These are phyloP conservation scores for Leucophenga varia DNA, from an alignment of 1,140 invertebrate genomes.

Conservation along the genomic window DNA sequence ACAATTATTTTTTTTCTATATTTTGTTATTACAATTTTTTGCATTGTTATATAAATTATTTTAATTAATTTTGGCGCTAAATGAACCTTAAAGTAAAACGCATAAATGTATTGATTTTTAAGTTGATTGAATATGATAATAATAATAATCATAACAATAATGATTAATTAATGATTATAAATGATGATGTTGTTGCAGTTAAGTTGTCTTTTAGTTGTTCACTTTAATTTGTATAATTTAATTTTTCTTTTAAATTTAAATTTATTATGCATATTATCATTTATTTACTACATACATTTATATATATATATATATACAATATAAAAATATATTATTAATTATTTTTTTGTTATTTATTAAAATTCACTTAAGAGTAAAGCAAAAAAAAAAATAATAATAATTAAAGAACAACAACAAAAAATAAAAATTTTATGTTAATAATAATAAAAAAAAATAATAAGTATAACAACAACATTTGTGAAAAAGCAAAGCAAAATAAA, in stretches of 20 bases:
- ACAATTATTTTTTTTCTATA: too few relatives aligned
- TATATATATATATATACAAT: too few relatives aligned
- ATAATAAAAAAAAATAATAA: conserved; percentile 42
- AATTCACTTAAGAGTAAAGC: conserved; percentile 34
- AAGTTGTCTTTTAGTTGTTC: conserved; percentile 37
- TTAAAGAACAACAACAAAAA: conserved; percentile 14
- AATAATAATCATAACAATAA: too few relatives aligned
- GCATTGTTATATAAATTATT: too few relatives aligned
- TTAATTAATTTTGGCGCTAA: too few relatives aligned
- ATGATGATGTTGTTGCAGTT: conserved; percentile 27
- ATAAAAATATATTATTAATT: conserved; percentile 28
- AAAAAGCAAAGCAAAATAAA: too few relatives aligned
- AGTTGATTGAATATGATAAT: conserved; percentile 22
- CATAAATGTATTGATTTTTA: too few relatives aligned
- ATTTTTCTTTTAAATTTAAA: conserved; percentile 35
- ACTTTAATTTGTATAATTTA: conserved; percentile 44
- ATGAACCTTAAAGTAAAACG: too few relatives aligned
- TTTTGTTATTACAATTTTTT: too few relatives aligned
- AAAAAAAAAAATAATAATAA: neutral
- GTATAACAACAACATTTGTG: conserved; percentile 50
- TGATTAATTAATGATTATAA: conserved; percentile 23
- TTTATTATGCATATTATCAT: conserved; percentile 7
- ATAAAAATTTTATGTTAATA: too few relatives aligned
- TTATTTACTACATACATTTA: too few relatives aligned
- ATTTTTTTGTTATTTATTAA: conserved; percentile 53